These are phyloP conservation scores for Lagenorhynchus albirostris DNA, from an alignment of 2,113 vertebrate genomes.

Conservation along the genomic window DNA sequence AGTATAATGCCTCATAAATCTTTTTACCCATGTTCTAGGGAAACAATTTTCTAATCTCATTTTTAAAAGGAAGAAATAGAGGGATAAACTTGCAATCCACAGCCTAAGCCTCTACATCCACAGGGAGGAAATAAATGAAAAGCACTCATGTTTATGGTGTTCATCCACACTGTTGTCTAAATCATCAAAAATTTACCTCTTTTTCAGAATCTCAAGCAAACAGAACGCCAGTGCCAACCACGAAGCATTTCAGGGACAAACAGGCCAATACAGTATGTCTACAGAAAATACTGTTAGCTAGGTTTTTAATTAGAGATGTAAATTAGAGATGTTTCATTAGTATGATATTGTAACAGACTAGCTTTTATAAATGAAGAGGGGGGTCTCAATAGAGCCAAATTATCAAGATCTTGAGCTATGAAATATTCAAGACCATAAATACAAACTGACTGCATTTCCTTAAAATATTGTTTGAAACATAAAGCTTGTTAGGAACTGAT, in stretches of 20 bases:
- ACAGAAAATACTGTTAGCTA: not conserved
- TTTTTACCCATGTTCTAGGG: not conserved
- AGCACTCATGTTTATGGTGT: not conserved
- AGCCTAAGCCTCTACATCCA: not conserved
- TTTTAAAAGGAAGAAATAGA: not conserved
- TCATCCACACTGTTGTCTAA: not conserved
- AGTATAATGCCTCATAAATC: not conserved
- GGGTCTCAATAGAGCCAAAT: not conserved
- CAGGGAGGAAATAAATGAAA: not conserved
- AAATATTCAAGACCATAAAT: not conserved
- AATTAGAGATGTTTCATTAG: not conserved
- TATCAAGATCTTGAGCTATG: not conserved
- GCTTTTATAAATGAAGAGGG: not conserved
- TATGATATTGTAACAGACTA: no score
- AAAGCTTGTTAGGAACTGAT: not conserved
- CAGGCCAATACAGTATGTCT: not conserved
- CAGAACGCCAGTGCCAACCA: not conserved
- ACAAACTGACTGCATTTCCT: not conserved
- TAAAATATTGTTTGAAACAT: not conserved
- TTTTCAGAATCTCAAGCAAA: not conserved
- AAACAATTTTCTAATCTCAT: constrained; percentile 9
- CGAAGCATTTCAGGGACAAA: not conserved
- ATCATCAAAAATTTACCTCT: not conserved
- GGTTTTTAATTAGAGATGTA: not conserved
- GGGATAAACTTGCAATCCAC: not conserved